Base-by-base conservation (phyloP, 2,888 invertebrate genomes). In the Sinelater perroti region DNA sequence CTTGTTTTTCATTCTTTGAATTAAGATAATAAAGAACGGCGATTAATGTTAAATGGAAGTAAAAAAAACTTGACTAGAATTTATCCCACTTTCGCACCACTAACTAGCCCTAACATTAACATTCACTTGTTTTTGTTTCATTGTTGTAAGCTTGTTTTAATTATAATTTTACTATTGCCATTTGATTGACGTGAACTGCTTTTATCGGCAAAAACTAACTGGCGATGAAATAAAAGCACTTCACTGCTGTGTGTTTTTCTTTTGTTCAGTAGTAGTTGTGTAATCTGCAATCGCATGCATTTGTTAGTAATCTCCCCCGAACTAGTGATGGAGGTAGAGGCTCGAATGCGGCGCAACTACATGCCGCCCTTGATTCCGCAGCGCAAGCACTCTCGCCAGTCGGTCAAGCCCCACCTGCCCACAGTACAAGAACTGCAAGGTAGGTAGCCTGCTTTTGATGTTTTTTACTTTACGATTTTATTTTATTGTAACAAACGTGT, bases 301-400 rank as follows among this genome's bases (percentile, higher is more conserved):
- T 72, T 70, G 64, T 78, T 84, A 93, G 93, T 91, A 73, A 92
- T 93, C 81, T 91, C 91, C 77, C 91, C 92, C 64, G 92, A 93
- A 78, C 83, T 93, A 79, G 89, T 92, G 68, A 88, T 90, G 86
- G 93, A 93, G 76, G 93, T 93, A 67, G 93, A 93, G 80, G 88
- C 89, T 69, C 85, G 93, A 75, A 93, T 93, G 93, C 79, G 83
- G 71, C 82, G 88, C 67, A 87, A 89, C 72, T 89, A 90, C 77
- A 82, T 90, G 70, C 91, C 91, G 49, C 87, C 91, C 60, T 78
- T 77, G 67, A 72, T 78, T 62, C 78, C 78, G 52, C 77, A 79
- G 71, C 79, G 85, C 63, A 85, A 85, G 69, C 83, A 83, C 65
- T 83, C 84, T n/a, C 71, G 85, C 79, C 65, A 85, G 81, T 47